A percentile compares a stretch with the other conserved stretches of the same genome.
These are phyloP conservation scores for Pollenia amentaria DNA, from an alignment of 2,888 invertebrate species.

Conservation along the genomic window DNA sequence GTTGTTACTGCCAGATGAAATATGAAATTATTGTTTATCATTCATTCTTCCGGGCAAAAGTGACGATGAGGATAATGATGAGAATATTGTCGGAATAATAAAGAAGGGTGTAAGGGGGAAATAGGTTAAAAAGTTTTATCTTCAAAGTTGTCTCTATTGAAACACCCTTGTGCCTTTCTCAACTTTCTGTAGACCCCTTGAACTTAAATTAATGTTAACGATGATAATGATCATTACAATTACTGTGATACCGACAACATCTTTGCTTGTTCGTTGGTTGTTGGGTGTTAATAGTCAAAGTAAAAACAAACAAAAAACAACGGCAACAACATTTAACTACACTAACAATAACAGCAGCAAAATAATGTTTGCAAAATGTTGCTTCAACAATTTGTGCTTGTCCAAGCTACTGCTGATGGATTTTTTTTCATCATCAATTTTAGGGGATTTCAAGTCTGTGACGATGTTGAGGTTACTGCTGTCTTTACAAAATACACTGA, in stretches of 20 bases:
- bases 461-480: slow-evolving; percentile 8
- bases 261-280: slow-evolving; percentile 23
- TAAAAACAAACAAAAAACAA: not conserved
- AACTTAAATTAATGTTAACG: not conserved
- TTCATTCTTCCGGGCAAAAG: not conserved
- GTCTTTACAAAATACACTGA: not conserved
- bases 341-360: not conserved
- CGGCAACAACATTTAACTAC: not conserved
- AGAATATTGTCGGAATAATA: slow-evolving; percentile 5
- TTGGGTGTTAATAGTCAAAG: slow-evolving; percentile 22
- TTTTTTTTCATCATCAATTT: slow-evolving; percentile 44
- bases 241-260: slow-evolving; percentile 4
- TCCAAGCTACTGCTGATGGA: not conserved
- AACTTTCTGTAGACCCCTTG: not conserved
- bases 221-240: slow-evolving; percentile 29
- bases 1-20: not conserved
- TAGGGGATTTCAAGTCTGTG: slow-evolving; percentile 7
- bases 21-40: not conserved
- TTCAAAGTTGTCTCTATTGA: not conserved
- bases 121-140: not conserved
- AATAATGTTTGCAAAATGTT: not conserved
- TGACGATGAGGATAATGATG: not conserved
- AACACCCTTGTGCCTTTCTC: no score
- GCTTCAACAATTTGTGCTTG: not conserved
- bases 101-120: not conserved